Conservation (phyloP, 2,888 invertebrate species). For the Epirrhoe alternata region DNA sequence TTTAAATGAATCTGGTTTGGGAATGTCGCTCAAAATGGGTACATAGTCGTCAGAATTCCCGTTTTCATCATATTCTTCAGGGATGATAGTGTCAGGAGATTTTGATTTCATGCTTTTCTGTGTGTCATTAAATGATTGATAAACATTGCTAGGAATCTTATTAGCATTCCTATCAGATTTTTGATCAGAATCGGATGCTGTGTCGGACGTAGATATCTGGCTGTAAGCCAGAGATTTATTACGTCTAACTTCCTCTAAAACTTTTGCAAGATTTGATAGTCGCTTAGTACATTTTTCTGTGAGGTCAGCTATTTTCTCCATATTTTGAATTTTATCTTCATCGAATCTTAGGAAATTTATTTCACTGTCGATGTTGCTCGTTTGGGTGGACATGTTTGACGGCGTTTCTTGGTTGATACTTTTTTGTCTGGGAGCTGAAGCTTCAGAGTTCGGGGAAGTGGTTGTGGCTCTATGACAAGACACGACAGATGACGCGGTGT, state of each 20-base stretch:
- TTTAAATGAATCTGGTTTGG: conserved; percentile 61
- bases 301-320: conserved; percentile 79
- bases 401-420: conserved; percentile 47
- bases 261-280: conserved; percentile 77
- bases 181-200: conserved; percentile 67
- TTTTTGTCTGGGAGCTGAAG: conserved; percentile 40
- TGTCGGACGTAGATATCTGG: conserved; percentile 70
- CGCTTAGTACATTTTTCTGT: conserved; percentile 79
- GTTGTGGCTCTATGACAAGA: conserved; percentile 42
- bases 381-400: conserved; percentile 68
- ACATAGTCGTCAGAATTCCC: conserved; percentile 51
- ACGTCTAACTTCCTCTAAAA: conserved; percentile 77
- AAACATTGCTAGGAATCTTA: conserved; percentile 33
- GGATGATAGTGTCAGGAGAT: conserved; percentile 39
- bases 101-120: conserved; percentile 38
- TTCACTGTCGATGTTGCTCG: conserved; percentile 63
- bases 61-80: conserved; percentile 33
- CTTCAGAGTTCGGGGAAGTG: conserved; percentile 55
- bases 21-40: conserved; percentile 65
- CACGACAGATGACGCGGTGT: conserved; percentile 28
- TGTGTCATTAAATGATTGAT: conserved; percentile 35
- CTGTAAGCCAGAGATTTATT: conserved; percentile 75
- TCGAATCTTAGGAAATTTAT: conserved; percentile 70
- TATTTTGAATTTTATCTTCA: conserved; percentile 77
- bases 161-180: conserved; percentile 56